phyloP scores from a whole-genome alignment of 2,797 vertebrate genomes.

The Cyclura pinguis region DNA sequence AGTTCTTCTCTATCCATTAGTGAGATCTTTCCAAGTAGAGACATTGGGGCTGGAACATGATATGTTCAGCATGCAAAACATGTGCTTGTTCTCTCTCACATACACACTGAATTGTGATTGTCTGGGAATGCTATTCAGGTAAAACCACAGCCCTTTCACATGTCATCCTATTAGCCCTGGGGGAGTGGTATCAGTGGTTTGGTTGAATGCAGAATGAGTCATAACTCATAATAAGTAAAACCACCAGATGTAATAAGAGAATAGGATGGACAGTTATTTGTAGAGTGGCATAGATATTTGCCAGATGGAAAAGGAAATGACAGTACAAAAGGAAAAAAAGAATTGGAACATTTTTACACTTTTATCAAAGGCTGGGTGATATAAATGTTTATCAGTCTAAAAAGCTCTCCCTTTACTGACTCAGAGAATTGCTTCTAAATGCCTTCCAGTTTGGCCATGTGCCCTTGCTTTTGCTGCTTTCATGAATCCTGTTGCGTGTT shows the following conservation, averaged over 20 bases:
- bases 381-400: neutral
- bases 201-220: neutral
- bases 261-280: neutral
- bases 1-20: neutral
- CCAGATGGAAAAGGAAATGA: conserved; percentile 15
- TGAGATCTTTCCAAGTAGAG: neutral
- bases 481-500: neutral
- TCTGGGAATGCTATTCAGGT: neutral
- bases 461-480: neutral
- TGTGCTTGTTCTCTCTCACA: too few relatives aligned
- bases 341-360: neutral
- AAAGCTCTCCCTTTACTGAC: neutral
- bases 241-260: conserved; percentile 4
- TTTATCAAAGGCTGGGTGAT: neutral
- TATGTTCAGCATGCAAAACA: neutral
- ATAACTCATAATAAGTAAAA: neutral
- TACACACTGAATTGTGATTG: neutral
- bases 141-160: neutral
- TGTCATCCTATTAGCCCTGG: neutral
- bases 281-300: neutral
- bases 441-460: neutral
- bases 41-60: neutral
- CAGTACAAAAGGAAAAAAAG: neutral
- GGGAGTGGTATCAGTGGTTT: neutral
- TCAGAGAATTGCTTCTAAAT: neutral